Evolutionary conservation across 2,888 invertebrate species (phyloP), one percentile per base, ranked within the genome.

Genomic region (Plagodis pulveraria): DNA sequence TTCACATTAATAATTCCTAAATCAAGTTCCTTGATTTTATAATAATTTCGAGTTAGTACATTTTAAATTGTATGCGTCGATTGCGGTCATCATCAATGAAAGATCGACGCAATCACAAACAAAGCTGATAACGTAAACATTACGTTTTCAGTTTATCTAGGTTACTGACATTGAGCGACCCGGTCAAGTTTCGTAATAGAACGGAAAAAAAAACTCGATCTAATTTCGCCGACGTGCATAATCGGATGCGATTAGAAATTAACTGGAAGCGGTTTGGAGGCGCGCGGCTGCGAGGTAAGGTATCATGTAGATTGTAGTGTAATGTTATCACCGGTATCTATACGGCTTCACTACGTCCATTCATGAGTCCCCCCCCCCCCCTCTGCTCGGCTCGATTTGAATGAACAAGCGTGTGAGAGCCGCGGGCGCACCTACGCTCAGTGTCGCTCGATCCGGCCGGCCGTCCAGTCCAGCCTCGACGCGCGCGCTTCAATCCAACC

Each of bases 281-380:
- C 67, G 63, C 61, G 66, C 71, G 71, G 68, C 70, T 61, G 71
- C 65, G 67, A 66, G 60, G 65, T 85, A 83, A 66, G 60, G 65
- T 85, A 83, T 86, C 81, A 73, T 74, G 73, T 81, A 81, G 81
- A 81, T 22, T 22, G 83, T 84, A 84, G 83, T 81, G 83, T 80
- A 79, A 78, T 74, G 80, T 90, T 91, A 90, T 91, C 89, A 90
- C 81, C 80, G 81, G 77, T 89, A 89, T 89, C 89, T 87, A 78
- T 80, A 83, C 84, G 62, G 69, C 76, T 79, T 77, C 89, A 90
- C 91, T 91, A 92, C 90, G 91, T 91, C 88, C 93, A 93, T 93
- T 93, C 92, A 93, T 93, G 81, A 90, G 80, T 78, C 83, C 88
- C 90, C 90, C 88, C 64, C 86, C 84, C 78, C 74, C 57, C 65